Evolutionary conservation across 2,888 invertebrate genomes (phyloP), one percentile per base, ranked within the genome.

Genomic region (Minunthozetes semirufus): DNA sequence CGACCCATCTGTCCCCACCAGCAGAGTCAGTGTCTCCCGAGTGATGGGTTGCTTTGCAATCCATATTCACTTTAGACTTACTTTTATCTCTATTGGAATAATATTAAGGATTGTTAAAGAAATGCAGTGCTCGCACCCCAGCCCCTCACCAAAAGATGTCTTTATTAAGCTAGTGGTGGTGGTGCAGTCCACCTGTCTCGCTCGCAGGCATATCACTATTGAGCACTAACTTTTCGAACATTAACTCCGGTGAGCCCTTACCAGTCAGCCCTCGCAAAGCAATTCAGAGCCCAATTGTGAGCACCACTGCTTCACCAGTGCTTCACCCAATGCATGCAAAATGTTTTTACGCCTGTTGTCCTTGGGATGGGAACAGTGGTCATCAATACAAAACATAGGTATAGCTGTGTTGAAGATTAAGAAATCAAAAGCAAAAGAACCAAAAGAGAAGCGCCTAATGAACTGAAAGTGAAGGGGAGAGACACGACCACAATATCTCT

Each of bases 381-480:
- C 68, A 68, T 68, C 68, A 68, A 68, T 68, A 68, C 42, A 68
- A 38, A 68, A 42, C 68, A 42, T 13, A 68, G 42, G 29, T 61
- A 61, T 33, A 61, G 61, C n/a, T 68, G 46, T 68, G 42, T 46
- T 68, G n/a, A 42, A 68, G 68, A 68, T 68, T 68, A 68, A 68
- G 68, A 68, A 68, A 68, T 68, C 68, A 68, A 42, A 42, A 42
- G 42, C 42, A 42, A 42, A 42, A 42, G 42, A 42, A 42, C n/a
- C 68, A 19, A 68, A 66, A 68, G 38, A 38, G 68, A 68, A 68
- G 68, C 68, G 68, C 68, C 68, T 68, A 68, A 68, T 68, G 68
- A 68, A 68, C 68, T 68, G 33, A 38, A 68, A 42, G 42, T 42
- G 42, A 68, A 68, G 68, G 68, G 42, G 46, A 68, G 46, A 68